phyloP scores from a whole-genome alignment of 2,113 vertebrate genomes.

The Delphinus delphis region DNA sequence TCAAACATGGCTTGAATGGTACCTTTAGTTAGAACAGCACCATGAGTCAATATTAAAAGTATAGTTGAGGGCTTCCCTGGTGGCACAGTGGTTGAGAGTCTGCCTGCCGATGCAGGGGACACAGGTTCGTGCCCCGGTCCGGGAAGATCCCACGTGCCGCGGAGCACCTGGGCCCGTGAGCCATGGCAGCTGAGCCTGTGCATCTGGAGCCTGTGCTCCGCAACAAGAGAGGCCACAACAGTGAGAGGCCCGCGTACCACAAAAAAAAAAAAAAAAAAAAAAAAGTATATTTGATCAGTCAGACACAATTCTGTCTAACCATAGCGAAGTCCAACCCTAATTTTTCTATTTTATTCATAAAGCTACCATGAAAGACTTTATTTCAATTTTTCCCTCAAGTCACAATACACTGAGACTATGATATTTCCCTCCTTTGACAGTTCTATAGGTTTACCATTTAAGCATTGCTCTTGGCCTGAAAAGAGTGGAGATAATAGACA shows the following conservation, averaged over 20 bases:
- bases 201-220: no score
- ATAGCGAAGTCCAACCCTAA: neutral
- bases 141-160: no score
- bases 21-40: neutral
- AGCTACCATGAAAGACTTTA: constrained; percentile 4
- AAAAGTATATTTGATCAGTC: neutral
- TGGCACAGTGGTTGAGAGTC: no score
- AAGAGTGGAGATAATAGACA: neutral
- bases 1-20: neutral
- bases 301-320: neutral
- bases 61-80: neutral
- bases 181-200: no score
- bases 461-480: constrained; percentile 25
- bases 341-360: neutral
- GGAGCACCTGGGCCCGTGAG: no score
- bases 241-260: no score
- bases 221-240: no score
- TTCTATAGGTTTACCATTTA: neutral
- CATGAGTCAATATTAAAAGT: neutral
- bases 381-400: neutral
- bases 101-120: no score
- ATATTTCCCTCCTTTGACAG: neutral
- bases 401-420: neutral
- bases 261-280: no score
- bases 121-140: no score